Percentiles rank a stretch among this genome's conserved stretches.
Conservation (phyloP, 2,888 invertebrate species). For the Chalcosyrphus nemorum region DNA sequence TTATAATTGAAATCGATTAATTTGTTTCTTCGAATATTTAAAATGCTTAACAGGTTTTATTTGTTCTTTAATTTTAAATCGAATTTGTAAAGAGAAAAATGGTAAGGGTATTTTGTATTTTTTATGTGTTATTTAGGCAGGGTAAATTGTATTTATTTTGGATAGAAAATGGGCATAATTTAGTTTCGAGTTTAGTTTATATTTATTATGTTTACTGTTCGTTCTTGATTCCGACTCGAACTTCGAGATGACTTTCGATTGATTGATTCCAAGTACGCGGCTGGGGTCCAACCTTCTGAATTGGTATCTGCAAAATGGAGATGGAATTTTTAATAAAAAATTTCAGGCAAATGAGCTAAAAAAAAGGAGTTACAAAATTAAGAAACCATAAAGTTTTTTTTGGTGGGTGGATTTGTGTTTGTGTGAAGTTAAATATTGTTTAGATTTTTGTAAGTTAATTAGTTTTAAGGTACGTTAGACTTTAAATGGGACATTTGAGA, state of each 20-base stretch:
- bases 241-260: constrained; percentile 89
- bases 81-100: constrained; percentile 25
- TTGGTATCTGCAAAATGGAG: constrained; percentile 84
- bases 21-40: background rate
- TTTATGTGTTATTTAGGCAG: constrained; percentile 3
- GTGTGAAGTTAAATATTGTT: background rate
- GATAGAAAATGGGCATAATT: constrained; percentile 1
- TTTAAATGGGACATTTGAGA: too few species aligned
- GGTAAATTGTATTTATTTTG: constrained; percentile 28
- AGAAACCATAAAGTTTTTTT: background rate
- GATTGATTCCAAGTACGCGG: constrained; percentile 92
- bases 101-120: background rate
- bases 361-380: background rate
- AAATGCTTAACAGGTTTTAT: too few species aligned
- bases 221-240: constrained; percentile 83
- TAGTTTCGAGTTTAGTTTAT: constrained; percentile 26
- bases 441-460: background rate
- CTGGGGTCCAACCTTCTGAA: constrained; percentile 96
- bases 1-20: constrained; percentile 5
- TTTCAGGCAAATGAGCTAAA: background rate
- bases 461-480: too few species aligned
- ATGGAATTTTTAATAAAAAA: too few species aligned
- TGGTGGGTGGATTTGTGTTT: background rate
- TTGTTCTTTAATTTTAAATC: background rate
- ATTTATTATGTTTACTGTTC: constrained; percentile 66